phyloP scores from a whole-genome alignment of 1,140 invertebrate species.

The Brachionus paranguensis region DNA sequence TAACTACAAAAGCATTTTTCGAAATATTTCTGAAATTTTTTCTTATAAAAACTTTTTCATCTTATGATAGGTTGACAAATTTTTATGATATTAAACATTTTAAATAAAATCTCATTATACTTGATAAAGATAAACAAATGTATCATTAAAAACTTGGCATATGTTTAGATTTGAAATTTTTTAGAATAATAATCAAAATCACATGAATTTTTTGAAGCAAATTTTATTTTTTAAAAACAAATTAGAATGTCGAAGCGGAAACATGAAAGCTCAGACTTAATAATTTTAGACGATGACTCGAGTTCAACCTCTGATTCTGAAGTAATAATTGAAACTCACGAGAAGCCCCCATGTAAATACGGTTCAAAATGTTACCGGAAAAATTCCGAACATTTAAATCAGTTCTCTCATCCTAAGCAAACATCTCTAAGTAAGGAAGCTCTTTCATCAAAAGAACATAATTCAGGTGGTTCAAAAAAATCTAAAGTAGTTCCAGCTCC shows the following conservation, averaged over 20 bases:
- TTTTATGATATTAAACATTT: no score
- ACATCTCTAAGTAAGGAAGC: no score
- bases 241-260: not conserved
- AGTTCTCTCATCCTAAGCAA: slow-evolving; percentile 68
- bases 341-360: slow-evolving; percentile 64
- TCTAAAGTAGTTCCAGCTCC: not conserved
- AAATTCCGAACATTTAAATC: slow-evolving; percentile 68
- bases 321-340: not conserved
- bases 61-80: no score
- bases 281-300: not conserved
- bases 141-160: not conserved
- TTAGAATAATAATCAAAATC: not conserved
- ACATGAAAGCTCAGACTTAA: not conserved
- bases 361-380: slow-evolving; percentile 75
- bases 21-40: no score
- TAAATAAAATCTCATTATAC: no score
- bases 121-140: not conserved
- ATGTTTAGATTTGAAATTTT: not conserved
- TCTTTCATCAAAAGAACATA: not conserved
- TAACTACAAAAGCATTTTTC: no score
- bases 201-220: not conserved
- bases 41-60: no score
- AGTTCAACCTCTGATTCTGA: not conserved
- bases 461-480: not conserved
- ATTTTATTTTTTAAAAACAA: not conserved